Base-by-base conservation (phyloP, 2,888 invertebrate genomes). In the Apamea monoglypha region DNA sequence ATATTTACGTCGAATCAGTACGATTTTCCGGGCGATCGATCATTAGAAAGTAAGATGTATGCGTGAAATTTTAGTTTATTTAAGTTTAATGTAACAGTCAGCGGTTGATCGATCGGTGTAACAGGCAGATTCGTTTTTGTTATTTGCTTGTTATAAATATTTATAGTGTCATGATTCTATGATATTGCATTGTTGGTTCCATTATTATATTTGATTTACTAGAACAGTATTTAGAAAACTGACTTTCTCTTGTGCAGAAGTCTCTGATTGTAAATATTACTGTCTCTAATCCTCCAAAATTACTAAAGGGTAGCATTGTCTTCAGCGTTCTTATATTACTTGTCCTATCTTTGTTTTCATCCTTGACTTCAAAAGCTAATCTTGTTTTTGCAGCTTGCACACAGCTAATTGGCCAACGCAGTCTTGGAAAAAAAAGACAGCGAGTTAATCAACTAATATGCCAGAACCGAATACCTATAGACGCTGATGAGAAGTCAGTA, bases 21-120 rank as follows among this genome's bases (percentile, higher is more conserved):
- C 95, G 91, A 96, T 96, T 96, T 96, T 94, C 94, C 93, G 93
- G 92, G 86, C 94, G 91, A 96, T 96, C 96, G 94, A 96, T 96
- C 96, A 95, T 91, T 92, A 92, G 92, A 94, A 94, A 95, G 94
- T 94, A 91, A 92, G 91, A 93, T 91, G 91, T 89, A 89, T 85
- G 94, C 95, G 94, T 96, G 95, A 96, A 96, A 96, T 96, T 93
- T 92, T 90, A 94, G 94, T 94, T 94, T 94, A 95, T 94, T 94
- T 94, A 92, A 93, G 91, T 92, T 93, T 92, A 92, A 92, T 92
- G 91, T 90, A 91, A 91, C 88, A 90, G 88, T 90, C 88, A 78
- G 68, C 61, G 71, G 64, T 86, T 89, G 89, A 89, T 89, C 83
- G 89, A 89, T 90, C 79, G 75, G 50, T 77, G 71, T 83, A 82